Evolutionary conservation across 1,140 invertebrate species (phyloP).

Genomic region (Parasteatoda tepidariorum): DNA sequence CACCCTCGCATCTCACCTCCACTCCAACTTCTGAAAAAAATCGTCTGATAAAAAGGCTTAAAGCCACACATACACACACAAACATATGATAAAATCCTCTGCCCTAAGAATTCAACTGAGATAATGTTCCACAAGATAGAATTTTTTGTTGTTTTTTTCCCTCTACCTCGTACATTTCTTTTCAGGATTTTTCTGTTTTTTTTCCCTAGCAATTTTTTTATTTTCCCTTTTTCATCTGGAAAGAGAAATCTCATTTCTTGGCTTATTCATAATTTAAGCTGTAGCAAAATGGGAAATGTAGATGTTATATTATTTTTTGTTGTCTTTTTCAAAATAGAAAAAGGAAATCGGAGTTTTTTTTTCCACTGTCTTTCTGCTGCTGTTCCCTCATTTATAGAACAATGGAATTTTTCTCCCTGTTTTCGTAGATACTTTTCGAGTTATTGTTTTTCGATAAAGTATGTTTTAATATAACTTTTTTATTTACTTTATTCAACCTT

Average conservation of each 20-base stretch:
- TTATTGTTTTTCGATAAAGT: slow-evolving; percentile 36
- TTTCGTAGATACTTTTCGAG: slow-evolving; percentile 22
- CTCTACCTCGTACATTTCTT: not conserved
- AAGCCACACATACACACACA: not conserved
- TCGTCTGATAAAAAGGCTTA: not conserved
- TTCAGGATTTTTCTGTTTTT: slow-evolving; percentile 17
- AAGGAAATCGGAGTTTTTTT: too few relatives aligned
- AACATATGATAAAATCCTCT: not conserved
- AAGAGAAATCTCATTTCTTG: slow-evolving; percentile 40
- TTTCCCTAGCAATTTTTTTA: not conserved
- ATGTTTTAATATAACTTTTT: not conserved
- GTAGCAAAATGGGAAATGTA: slow-evolving; percentile 31
- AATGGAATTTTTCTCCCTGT: slow-evolving; percentile 32
- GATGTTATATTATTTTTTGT: slow-evolving; percentile 26
- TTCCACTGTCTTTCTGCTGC: too few relatives aligned
- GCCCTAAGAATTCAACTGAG: slow-evolving; percentile 35
- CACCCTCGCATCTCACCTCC: too few relatives aligned
- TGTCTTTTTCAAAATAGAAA: not conserved
- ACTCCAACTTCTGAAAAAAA: too few relatives aligned
- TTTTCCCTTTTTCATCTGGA: not conserved
- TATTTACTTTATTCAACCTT: not conserved
- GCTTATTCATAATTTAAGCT: slow-evolving; percentile 54
- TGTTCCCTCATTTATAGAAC: slow-evolving; percentile 48
- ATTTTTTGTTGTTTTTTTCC: slow-evolving; percentile 19
- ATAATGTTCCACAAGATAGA: slow-evolving; percentile 38